Conservation (phyloP, 2,797 vertebrate genomes). For the Acridotheres tristis region DNA sequence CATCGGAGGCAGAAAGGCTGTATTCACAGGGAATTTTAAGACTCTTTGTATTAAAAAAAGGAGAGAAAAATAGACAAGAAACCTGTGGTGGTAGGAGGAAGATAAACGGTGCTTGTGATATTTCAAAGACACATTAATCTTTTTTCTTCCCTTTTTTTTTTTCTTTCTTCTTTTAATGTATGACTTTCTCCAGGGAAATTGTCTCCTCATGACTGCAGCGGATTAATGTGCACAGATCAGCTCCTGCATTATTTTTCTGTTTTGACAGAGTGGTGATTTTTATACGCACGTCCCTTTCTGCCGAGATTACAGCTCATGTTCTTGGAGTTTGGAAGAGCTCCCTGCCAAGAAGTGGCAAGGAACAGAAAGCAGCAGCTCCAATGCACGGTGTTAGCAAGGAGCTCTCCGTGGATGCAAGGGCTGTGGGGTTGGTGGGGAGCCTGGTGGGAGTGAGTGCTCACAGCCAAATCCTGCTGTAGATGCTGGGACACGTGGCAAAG, state of each 20-base stretch:
- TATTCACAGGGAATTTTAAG: slow-evolving; percentile 38
- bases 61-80: not conserved
- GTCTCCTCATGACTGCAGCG: slow-evolving; percentile 58
- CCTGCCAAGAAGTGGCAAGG: slow-evolving; percentile 26
- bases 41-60: not conserved
- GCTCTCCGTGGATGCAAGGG: accelerated
- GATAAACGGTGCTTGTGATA: slow-evolving; percentile 68
- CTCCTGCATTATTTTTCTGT: slow-evolving; percentile 68
- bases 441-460: not conserved
- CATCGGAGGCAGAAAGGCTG: not conserved
- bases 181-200: slow-evolving; percentile 69
- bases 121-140: slow-evolving; percentile 72
- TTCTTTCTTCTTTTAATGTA: slow-evolving; percentile 61
- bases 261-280: slow-evolving; percentile 68
- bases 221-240: slow-evolving; percentile 69
- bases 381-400: not conserved
- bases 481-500: not conserved
- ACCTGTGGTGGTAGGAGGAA: slow-evolving; percentile 62
- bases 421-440: not conserved
- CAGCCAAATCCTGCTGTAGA: accelerated
- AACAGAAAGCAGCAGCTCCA: not conserved
- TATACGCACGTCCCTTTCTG: slow-evolving; percentile 40
- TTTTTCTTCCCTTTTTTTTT: not conserved
- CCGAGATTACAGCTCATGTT: slow-evolving; percentile 53
- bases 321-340: slow-evolving; percentile 41